Evolutionary conservation across 2,888 invertebrate species (phyloP), one percentile per base, ranked within the genome.

Genomic region (Sabellastarte sp.): DNA sequence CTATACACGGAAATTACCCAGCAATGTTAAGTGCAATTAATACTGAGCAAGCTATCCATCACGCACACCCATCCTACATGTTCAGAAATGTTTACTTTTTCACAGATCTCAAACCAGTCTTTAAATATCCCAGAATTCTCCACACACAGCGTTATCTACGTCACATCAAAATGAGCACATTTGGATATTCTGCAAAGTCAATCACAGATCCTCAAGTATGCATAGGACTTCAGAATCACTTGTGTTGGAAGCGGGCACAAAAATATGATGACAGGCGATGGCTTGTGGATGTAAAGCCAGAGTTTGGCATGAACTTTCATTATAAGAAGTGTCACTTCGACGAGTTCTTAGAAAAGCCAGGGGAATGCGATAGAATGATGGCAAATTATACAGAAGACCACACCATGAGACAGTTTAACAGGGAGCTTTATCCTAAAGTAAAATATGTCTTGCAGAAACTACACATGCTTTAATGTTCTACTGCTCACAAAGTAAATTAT

Each of bases 261-360:
- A 30, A 32, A 1, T 28, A 57, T 28, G 41, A 50, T 26, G 41
- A 24, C 1, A 51, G 32, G 4, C 31, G 29, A 5, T 66, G 65
- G 65, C 55, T 50, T 33, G 50, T 62, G 15, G 59, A 64, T 41
- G 63, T 68, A 1, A 32, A 50, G 4, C 10, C 26, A 32, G 28
- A 59, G n/a, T 32, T 58, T 2, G 66, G 60, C 29, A 67, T 57
- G 61, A 67, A 64, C 32, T 58, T 65, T 10, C 68, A 68, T 33
- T 68, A 68, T 51, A 68, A 68, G 55, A 67, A 64, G 41, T 68
- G 68, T 51, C 70, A 70, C 32, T 59, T 70, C 10, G 64, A 65
- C 30, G 30, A 32, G 10, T 57, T 32, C 28, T 50, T 63, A 24
- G 50, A 52, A 3, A 31, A 63, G 50, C 26, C 30, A 5, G 66